Evolutionary conservation across 2,797 vertebrate genomes (phyloP), one percentile per base, ranked within the genome.

Genomic region (Galago senegalensis): DNA sequence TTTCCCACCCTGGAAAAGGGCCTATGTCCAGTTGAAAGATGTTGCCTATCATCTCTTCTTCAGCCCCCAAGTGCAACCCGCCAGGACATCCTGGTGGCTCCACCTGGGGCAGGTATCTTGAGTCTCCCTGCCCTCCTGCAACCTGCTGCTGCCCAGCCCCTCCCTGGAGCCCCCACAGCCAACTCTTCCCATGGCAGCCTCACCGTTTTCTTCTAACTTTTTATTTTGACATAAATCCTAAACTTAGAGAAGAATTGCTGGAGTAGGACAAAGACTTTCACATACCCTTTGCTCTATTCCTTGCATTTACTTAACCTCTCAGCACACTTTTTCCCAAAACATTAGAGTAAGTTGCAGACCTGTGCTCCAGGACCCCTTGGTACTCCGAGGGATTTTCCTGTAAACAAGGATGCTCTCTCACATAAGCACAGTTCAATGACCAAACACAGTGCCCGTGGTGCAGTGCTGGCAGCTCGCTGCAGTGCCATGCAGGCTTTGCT

Each of bases 351-450:
- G 63, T 43, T 70, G 60, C 49, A 40, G n/a, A 34, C 37, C 9
- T 2, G 9, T 63, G 17, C 4, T 43, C 37, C n/a, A 60, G 82
- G 13, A 2, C 40, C 67, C 49, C 76, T 58, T 29, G 86, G 7
- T 25, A 56, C 14, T 7, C 63, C 34, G 37, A 16, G 63, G n/a
- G 18, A 75, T 34, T 49, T 49, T 5, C 21, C 56, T 61, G 17
- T 46, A 31, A 34, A 65, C 14, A n/a, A n/a, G 49, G 85, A 69
- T 3, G 10, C 25, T 49, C 65, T 65, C 29, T 67, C 58, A 73
- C 6, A 0, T 46, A 46, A n/a, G 37, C 0, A 0, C 23, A n/a
- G 53, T 6, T 7, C 0, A 5, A 27, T 11, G 60, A 34, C 58
- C 6, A 6, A 37, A 83, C 70, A 13, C 40, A 63, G 67, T 2